These are phyloP conservation scores for Mormoops blainvillei DNA, from an alignment of 2,113 vertebrate genomes.

Conservation along the genomic window DNA sequence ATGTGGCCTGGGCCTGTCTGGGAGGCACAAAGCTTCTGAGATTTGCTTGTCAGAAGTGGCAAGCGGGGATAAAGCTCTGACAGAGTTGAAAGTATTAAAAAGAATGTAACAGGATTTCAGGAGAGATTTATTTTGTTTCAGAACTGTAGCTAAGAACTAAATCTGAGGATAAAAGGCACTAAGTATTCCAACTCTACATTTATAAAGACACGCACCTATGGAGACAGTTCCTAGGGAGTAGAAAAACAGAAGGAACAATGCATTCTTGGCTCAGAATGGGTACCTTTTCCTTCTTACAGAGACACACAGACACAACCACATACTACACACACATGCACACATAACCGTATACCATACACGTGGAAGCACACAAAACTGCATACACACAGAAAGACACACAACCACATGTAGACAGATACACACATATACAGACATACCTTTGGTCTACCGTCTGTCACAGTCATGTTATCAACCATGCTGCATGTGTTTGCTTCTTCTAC, in stretches of 20 bases:
- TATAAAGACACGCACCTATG: not conserved
- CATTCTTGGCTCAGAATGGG: not conserved
- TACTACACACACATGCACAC: not conserved
- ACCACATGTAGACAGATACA: not conserved
- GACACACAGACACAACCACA: not conserved
- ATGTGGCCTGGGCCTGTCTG: not conserved
- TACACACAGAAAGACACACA: not conserved
- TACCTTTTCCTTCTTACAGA: not conserved
- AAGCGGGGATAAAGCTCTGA: not conserved
- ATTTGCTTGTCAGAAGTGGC: not conserved
- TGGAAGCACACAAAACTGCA: not conserved
- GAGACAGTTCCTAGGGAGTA: not conserved
- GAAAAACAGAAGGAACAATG: not conserved
- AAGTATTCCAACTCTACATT: not conserved
- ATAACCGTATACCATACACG: not conserved
- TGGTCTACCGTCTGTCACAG: not conserved
- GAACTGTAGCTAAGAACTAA: not conserved
- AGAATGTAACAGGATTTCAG: not conserved
- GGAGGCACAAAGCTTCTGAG: not conserved
- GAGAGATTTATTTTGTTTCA: not conserved
- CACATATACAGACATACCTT: not conserved
- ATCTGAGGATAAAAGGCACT: not conserved
- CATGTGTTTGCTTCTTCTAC: not conserved
- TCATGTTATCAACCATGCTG: not conserved
- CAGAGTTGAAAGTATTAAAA: not conserved